Base-by-base conservation (phyloP, 2,797 vertebrate genomes). In the Furcifer pardalis region DNA sequence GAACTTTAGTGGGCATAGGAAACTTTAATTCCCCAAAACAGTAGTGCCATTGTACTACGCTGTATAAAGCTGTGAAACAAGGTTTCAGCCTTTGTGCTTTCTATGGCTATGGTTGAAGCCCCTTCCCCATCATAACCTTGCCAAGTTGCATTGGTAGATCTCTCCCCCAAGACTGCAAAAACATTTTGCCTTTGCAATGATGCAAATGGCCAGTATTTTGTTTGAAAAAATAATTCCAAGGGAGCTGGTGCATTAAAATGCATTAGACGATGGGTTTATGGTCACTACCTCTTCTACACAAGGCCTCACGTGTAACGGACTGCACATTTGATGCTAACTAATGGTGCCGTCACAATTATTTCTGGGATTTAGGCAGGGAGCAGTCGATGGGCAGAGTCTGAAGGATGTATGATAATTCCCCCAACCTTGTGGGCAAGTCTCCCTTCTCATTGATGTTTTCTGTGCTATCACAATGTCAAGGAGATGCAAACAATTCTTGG, bases 371-470 rank as follows among this genome's bases (percentile, higher is more conserved):
- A 44, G 82, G 75, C 74, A 73, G 56, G 25, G 44, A 84, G 75
- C 13, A 59, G 56, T 74, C 49, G 32, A 21, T 59, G 74, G 74
- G 83, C 82, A 52, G 40, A 59, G n/a, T 77, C 83, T 81, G 74
- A 73, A 81, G 79, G 79, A 71, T 77, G 23, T n/a, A 68, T 60
- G 79, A 46, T 84, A 66, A 87, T 81, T 87, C 73, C 37, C 60
- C 46, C 46, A 42, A 42, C 63, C 79, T 74, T 2, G 65, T 73
- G 83, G 86, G 83, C 66, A 78, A 84, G 60, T 74, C 62, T 46
- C 71, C 62, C 42, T 65, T 72, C 59, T 37, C 59, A 4, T 42
- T 73, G 74, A 62, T 74, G 25, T 77, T 40, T 81, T 78, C 73
- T 15, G 21, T 19, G 68, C 73, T 66, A 78, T 60, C 42, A 27